These are phyloP conservation scores for Drosophila yooni DNA, from an alignment of 2,888 invertebrate species.

Conservation along the genomic window DNA sequence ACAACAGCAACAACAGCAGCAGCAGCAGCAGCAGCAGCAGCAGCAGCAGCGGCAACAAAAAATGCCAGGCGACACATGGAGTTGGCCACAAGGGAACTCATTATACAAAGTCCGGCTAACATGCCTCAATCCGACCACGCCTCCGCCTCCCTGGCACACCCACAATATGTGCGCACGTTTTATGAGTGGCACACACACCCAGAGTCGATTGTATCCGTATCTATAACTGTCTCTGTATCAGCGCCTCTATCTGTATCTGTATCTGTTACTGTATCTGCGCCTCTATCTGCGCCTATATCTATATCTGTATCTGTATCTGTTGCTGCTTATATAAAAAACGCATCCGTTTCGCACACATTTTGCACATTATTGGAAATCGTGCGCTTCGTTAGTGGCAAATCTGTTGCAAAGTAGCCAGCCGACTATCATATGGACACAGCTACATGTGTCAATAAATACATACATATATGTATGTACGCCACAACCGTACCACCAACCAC, in stretches of 20 bases:
- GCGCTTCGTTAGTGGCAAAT: conserved; percentile 77
- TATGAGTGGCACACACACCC: conserved; percentile 54
- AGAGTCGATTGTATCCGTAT: conserved; percentile 1
- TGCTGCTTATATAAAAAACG: conserved; percentile 40
- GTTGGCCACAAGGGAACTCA: conserved; percentile 75
- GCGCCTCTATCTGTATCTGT: neutral
- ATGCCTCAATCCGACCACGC: conserved; percentile 22
- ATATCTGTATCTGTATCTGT: conserved; percentile 25
- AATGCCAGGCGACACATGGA: conserved; percentile 56
- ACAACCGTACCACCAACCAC: neutral
- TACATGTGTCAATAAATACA: conserved; percentile 11
- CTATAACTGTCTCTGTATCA: neutral
- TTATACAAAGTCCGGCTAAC: conserved; percentile 71
- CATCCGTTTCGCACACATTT: conserved; percentile 62
- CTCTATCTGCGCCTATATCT: neutral
- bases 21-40: neutral
- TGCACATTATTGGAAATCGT: conserved; percentile 78
- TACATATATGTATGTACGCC: neutral
- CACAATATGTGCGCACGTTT: conserved; percentile 56
- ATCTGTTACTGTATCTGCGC: neutral
- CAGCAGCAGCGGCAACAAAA: neutral
- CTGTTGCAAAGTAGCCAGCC: conserved; percentile 74
- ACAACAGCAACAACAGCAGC: neutral
- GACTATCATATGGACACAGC: conserved; percentile 15
- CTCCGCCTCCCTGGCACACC: neutral